Evolutionary conservation across 2,113 vertebrate genomes (phyloP).

Genomic region (Oreotrochilus melanogaster): DNA sequence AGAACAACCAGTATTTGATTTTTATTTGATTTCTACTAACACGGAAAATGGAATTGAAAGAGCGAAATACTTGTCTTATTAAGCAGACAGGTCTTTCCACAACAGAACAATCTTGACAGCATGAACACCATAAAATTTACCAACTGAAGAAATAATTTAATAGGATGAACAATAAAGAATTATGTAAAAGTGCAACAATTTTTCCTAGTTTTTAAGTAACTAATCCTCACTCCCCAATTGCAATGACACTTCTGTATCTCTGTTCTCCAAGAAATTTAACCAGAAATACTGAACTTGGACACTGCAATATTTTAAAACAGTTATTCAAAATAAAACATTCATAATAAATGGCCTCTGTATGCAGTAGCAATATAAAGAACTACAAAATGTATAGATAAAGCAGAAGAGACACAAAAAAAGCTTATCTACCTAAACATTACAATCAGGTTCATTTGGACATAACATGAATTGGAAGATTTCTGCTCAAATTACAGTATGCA

Average conservation of each 20-base stretch:
- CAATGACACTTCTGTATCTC: background rate
- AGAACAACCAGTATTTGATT: background rate
- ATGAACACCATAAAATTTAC: background rate
- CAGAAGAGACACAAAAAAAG: background rate
- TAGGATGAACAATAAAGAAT: too few species aligned
- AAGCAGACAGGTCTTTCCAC: background rate
- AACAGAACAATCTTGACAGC: background rate
- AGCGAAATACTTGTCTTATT: background rate
- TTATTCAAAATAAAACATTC: background rate
- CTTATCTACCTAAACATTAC: background rate
- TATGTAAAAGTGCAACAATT: background rate
- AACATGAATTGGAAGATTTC: background rate
- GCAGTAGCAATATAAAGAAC: background rate
- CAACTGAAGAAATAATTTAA: background rate
- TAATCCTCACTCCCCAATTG: background rate
- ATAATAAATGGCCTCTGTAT: background rate
- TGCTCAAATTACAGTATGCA: background rate
- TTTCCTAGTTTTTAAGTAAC: background rate
- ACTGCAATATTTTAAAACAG: background rate
- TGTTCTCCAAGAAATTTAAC: background rate
- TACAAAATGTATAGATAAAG: background rate
- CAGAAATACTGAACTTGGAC: background rate
- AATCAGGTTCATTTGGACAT: background rate
- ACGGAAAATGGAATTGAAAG: background rate
- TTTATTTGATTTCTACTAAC: background rate